A percentile compares a stretch with the other conserved stretches of the same genome.
Conservation (phyloP, 2,113 vertebrate species). For the Aspiorhynchus laticeps region DNA sequence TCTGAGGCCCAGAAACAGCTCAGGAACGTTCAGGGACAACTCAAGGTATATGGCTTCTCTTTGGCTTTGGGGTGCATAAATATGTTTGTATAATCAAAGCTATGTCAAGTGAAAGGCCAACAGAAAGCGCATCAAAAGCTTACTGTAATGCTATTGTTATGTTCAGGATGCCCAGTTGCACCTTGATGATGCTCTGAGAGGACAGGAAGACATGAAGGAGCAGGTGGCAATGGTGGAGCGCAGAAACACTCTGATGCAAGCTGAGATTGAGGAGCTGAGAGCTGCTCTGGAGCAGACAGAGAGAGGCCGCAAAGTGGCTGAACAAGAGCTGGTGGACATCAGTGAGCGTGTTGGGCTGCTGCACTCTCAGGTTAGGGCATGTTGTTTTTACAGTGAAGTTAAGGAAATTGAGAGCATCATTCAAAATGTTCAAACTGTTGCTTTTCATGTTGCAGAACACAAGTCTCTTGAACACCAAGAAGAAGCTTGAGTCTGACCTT, state of each 20-base stretch:
- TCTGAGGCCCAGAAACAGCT: slow-evolving; percentile 73
- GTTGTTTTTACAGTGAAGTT: background rate
- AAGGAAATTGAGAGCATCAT: background rate
- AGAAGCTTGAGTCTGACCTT: no score
- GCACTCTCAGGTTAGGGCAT: slow-evolving; percentile 81
- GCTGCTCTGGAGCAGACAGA: slow-evolving; percentile 84
- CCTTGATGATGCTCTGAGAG: slow-evolving; percentile 81
- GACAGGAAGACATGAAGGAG: slow-evolving; percentile 80
- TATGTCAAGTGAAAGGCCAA: no score
- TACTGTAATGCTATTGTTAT: no score
- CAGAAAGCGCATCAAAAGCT: no score
- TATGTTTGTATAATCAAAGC: no score
- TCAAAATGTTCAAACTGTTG: background rate
- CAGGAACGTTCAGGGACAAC: no score
- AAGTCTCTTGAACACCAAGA: no score
- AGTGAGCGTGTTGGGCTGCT: slow-evolving; percentile 88
- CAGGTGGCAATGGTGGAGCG: slow-evolving; percentile 79
- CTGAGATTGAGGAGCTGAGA: slow-evolving; percentile 68
- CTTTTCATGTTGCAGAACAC: no score
- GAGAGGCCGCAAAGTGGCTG: slow-evolving; percentile 83
- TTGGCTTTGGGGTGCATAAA: no score
- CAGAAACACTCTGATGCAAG: slow-evolving; percentile 67
- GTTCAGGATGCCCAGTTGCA: no score
- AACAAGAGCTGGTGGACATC: slow-evolving; percentile 88
- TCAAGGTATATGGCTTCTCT: no score